These are phyloP conservation scores for Tiliqua scincoides DNA, from an alignment of 2,113 vertebrate genomes.

Conservation along the genomic window DNA sequence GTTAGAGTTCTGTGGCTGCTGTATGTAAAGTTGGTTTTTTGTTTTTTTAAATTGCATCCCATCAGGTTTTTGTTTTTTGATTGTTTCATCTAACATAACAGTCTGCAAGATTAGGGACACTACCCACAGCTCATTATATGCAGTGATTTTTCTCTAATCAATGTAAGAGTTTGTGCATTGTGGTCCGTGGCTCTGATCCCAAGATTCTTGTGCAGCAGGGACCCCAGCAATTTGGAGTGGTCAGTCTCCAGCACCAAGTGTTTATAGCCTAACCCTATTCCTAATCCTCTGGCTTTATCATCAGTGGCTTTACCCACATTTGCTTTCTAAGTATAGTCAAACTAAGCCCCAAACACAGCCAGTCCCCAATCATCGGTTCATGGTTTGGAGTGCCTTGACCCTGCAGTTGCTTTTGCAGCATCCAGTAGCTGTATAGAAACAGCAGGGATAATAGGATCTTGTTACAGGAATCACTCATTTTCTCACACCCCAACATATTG, in stretches of 20 bases:
- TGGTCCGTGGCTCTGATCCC: too few species aligned
- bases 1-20: not conserved
- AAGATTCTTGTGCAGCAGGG: not conserved
- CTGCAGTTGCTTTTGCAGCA: not conserved
- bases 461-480: not conserved
- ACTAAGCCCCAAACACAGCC: not conserved
- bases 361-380: not conserved
- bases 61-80: not conserved
- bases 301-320: not conserved
- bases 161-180: not conserved
- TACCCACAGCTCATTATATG: not conserved
- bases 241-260: not conserved
- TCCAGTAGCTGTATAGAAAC: not conserved
- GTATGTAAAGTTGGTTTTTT: not conserved
- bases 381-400: not conserved
- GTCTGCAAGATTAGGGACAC: not conserved
- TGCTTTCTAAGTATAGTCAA: not conserved
- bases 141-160: not conserved
- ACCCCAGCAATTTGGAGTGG: not conserved
- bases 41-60: not conserved
- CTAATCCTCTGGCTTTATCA: not conserved
- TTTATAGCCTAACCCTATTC: not conserved
- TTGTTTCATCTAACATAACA: not conserved
- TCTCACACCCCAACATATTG: not conserved
- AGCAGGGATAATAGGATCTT: not conserved